phyloP scores from a whole-genome alignment of 2,888 invertebrate genomes.

The Microplitis deprimator region DNA sequence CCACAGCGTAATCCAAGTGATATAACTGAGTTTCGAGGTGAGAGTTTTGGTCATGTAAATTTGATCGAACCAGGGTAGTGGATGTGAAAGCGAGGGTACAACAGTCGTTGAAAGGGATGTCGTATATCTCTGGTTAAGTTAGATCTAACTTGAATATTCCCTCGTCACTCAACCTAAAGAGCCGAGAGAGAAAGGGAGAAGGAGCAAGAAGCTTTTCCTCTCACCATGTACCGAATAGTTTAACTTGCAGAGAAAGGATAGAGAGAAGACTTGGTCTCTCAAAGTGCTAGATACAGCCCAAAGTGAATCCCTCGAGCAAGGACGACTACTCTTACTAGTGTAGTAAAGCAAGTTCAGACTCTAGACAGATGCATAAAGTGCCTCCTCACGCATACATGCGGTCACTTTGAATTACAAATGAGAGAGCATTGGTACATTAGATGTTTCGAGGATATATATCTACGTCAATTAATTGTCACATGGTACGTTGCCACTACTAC shows the following conservation, averaged over 20 bases:
- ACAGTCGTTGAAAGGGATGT: conserved; percentile 30
- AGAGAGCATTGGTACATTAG: conserved; percentile 25
- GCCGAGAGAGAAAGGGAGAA: not conserved
- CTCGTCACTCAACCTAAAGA: conserved; percentile 28
- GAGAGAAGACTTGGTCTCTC: not conserved
- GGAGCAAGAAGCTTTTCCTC: not conserved
- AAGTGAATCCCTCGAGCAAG: conserved; percentile 11
- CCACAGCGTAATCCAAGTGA: conserved; percentile 15
- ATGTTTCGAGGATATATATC: conserved; percentile 5
- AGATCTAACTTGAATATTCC: conserved; percentile 44
- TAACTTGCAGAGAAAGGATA: not conserved
- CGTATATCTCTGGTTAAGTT: conserved; percentile 39
- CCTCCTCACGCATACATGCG: conserved; percentile 1
- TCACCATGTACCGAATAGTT: not conserved
- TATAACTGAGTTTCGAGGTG: conserved; percentile 30
- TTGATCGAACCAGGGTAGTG: conserved; percentile 1
- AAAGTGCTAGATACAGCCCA: not conserved
- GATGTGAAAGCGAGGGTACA: conserved; percentile 18
- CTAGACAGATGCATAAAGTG: conserved; percentile 18
- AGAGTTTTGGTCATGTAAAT: conserved; percentile 36
- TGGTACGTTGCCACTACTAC: not conserved
- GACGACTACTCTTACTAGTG: not conserved
- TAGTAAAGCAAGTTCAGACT: not conserved
- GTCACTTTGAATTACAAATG: conserved; percentile 32
- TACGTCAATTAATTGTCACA: conserved; percentile 12